Evolutionary conservation across 2,797 vertebrate species (phyloP).

Genomic region (Hypotaenidia okinawae): DNA sequence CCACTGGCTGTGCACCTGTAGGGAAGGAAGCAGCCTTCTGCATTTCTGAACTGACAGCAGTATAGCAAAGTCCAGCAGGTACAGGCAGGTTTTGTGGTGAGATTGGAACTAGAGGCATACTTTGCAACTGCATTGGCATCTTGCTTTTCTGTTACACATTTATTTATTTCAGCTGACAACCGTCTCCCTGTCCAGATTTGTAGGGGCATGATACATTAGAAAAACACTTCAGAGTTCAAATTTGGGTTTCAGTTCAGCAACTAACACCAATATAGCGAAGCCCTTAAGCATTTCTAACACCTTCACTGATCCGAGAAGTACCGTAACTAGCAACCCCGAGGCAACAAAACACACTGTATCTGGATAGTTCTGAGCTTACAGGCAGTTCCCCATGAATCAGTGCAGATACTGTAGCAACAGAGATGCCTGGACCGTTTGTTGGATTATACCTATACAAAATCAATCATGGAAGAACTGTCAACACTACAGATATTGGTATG

Average conservation of each 20-base stretch:
- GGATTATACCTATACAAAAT: neutral
- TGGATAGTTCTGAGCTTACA: neutral
- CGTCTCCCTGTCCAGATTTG: neutral
- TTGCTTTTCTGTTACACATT: neutral
- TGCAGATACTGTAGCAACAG: neutral
- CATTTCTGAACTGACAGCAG: neutral
- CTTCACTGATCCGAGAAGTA: slow-evolving; percentile 22
- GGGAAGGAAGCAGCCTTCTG: slow-evolving; percentile 39
- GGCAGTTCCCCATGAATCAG: neutral
- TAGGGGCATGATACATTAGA: neutral
- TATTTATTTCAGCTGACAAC: slow-evolving; percentile 34
- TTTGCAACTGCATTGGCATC: neutral
- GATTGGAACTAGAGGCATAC: neutral
- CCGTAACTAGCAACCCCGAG: slow-evolving; percentile 10
- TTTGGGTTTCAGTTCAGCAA: slow-evolving; percentile 1
- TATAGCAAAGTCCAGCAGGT: slow-evolving; percentile 33
- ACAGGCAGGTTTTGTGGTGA: neutral
- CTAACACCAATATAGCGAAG: neutral
- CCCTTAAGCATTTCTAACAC: slow-evolving; percentile 35
- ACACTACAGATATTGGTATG: rapidly evolving
- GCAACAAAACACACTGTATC: slow-evolving; percentile 7
- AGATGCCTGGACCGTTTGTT: neutral
- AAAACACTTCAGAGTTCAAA: slow-evolving; percentile 31
- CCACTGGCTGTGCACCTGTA: neutral
- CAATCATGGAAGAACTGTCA: rapidly evolving